Base-by-base conservation (phyloP, 2,888 invertebrate genomes). In the Herminia tarsipennalis region DNA sequence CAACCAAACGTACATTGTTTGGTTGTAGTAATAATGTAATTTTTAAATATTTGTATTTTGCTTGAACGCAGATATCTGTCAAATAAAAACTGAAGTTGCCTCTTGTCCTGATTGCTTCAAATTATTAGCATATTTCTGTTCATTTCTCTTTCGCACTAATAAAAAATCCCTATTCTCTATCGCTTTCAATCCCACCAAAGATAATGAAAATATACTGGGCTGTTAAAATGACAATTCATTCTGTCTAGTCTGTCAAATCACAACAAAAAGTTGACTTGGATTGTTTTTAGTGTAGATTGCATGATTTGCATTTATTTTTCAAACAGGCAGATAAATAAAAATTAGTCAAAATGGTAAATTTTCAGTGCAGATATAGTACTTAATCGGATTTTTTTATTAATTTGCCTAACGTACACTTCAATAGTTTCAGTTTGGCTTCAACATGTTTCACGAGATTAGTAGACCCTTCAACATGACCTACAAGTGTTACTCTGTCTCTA, bases 401-500 rank as follows among this genome's bases (percentile, higher is more conserved):
- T 61, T 53, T 58, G 56, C 70, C 67, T 73, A 77, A 66, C 61
- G 60, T 74, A 66, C 72, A 76, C 54, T 78, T 83, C 81, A 22
- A 76, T 70, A 93, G 93, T 95, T 95, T 93, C 94, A 96, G 93
- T 97, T 97, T 83, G 95, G 95, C 27, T 97, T 97, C 87, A 96
- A 96, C 83, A 95, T 97, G 94, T 97, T 97, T 80, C 96, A 96
- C 65, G 97, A 97, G 69, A 94, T 95, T 49, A 94, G 95, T 25
- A 93, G 97, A 49, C 95, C 95, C 14, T 97, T 97, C 78, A 95
- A 95, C 71, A 95, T 95, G 69, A 95, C 95, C 29, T 99, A 98
- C 81, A 94, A 95, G 88, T 98, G 98, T 81, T 98, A 94, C 88
- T 98, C 98, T 0, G 98, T 98, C 1, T 97, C 98, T 5, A 98